Base-by-base conservation (phyloP, 2,113 vertebrate genomes). In the Antechinus stuartii region DNA sequence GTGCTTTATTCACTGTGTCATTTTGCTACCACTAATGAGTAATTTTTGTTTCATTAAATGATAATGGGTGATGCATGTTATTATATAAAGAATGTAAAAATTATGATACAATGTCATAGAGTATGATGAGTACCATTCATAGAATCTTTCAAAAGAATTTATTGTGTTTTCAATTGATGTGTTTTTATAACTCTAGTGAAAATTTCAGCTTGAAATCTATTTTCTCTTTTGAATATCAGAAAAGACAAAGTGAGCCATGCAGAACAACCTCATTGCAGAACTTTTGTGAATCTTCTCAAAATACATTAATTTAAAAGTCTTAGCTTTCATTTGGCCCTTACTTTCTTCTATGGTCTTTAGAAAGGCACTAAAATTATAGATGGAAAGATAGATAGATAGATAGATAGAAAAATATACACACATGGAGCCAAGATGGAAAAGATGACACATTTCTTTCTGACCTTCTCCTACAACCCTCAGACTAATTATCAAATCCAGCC, bases 101-200 rank as follows among this genome's bases (percentile, higher is more conserved):
- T 96, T 68, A 3, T 68, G 84, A 91, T 91, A 8, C 1, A 46
- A 96, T 9, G 93, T 1, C 90, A 89, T 46, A 54, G 19, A 57
- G 27, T 5, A 91, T 93, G 55, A 94, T 91, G 4, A 97, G 94
- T 94, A 35, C 46, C 93, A 92, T 93, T 52, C 84, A 35, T 54
- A 92, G 76, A 30, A 1, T 26, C 11, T 46, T 76, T 90, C 94
- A 95, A 26, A 8, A 96, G 94, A 52, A 94, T 91, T 94, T 94
- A 96, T 96, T 97, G 89, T 95, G 47, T 96, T 94, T 97, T 89
- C 10, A 0, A 97, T 89, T 97, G 96, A 90, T 47, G 92, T 54
- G 8, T 92, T 97, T 97, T 94, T 93, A 93, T 94, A 93, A 95
- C 23, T 96, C 94, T 54, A 91, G 52, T 22, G 54, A 57, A 11